These are phyloP conservation scores for Balanococcus diminutus DNA, from an alignment of 2,888 invertebrate genomes.

Conservation along the genomic window DNA sequence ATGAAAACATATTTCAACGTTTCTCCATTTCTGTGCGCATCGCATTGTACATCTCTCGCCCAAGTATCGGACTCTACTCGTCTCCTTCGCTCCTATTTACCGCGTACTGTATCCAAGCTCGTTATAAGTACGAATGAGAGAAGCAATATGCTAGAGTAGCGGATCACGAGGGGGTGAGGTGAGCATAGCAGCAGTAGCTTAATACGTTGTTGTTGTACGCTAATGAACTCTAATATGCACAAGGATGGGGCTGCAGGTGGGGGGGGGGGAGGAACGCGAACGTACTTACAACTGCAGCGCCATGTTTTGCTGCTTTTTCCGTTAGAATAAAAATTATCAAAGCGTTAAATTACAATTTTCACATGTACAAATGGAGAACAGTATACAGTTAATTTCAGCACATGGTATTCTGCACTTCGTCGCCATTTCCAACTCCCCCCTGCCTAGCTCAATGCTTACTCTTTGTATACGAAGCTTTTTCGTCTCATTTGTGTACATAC, in stretches of 20 bases:
- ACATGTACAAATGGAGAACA: conserved; percentile 39
- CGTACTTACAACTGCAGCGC: conserved; percentile 13
- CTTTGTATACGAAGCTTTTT: neutral
- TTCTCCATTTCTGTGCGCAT: neutral
- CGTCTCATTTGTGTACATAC: neutral
- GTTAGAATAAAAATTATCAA: conserved; percentile 42
- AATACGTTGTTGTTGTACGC: conserved; percentile 12
- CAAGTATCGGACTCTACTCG: neutral
- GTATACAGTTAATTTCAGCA: conserved; percentile 43
- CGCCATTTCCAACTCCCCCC: no score
- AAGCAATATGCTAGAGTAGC: neutral
- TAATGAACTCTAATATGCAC: conserved; percentile 39
- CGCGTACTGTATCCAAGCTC: neutral
- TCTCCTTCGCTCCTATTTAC: neutral
- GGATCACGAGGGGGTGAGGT: neutral
- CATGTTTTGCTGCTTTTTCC: conserved; percentile 36
- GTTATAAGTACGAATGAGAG: neutral
- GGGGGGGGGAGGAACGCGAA: no score
- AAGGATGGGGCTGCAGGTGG: no score
- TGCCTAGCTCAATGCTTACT: neutral
- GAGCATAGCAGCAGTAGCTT: neutral
- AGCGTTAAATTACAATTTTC: conserved; percentile 39
- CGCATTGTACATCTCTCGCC: neutral
- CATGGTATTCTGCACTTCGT: neutral
- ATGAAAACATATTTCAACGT: neutral